Percentiles rank a stretch among this genome's conserved stretches.
These are phyloP conservation scores for Trichechus manatus DNA, from an alignment of 2,113 vertebrate species.

Conservation along the genomic window DNA sequence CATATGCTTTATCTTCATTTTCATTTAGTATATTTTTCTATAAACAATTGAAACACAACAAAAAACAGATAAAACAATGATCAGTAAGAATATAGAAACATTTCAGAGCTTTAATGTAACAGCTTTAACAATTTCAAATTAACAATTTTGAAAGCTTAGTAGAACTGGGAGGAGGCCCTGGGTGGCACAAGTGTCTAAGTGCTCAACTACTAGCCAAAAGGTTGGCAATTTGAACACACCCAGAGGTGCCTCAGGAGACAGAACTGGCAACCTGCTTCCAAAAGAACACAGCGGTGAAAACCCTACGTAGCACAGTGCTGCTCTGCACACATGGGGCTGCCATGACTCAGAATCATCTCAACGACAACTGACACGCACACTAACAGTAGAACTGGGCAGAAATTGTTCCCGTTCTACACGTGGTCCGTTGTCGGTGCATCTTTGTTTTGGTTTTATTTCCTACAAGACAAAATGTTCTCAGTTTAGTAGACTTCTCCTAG, in stretches of 20 bases:
- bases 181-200: no score
- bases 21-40: not conserved
- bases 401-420: not conserved
- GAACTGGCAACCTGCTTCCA: no score
- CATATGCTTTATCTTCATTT: not conserved
- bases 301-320: no score
- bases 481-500: not conserved
- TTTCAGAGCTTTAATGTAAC: not conserved
- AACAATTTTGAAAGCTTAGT: conserved; percentile 19
- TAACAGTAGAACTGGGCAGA: not conserved
- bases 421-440: not conserved
- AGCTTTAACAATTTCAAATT: not conserved
- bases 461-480: not conserved
- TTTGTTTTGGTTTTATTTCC: not conserved
- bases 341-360: not conserved
- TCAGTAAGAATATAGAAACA: not conserved
- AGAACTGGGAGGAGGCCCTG: not conserved
- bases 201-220: no score
- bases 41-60: not conserved
- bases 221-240: no score
- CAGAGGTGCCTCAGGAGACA: no score
- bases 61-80: not conserved
- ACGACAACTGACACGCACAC: no score
- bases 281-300: no score
- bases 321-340: no score